Conservation (phyloP, 2,113 vertebrate genomes). For the Pheucticus melanocephalus region DNA sequence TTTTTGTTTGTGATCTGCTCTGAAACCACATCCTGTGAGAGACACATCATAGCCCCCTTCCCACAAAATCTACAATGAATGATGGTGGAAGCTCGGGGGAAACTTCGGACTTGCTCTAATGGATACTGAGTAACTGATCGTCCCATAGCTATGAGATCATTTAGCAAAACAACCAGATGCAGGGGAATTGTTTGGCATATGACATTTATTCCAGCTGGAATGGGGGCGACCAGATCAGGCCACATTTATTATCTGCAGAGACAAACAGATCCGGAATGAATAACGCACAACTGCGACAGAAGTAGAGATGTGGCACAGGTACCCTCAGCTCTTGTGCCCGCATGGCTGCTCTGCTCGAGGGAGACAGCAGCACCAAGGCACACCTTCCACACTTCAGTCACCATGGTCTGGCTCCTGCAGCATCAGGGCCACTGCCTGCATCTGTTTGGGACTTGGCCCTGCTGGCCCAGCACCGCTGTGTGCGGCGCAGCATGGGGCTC, state of each 20-base stretch:
- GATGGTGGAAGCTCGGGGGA: background rate
- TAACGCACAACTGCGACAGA: background rate
- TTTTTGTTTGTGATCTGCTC: background rate
- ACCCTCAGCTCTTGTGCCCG: background rate
- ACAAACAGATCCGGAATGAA: background rate
- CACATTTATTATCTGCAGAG: background rate
- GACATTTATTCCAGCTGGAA: conserved; percentile 29
- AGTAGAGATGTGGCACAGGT: background rate
- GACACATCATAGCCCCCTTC: background rate
- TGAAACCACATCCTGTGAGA: background rate
- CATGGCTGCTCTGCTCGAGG: background rate
- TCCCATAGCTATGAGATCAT: background rate
- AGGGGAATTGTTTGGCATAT: background rate
- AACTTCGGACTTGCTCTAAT: background rate
- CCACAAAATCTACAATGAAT: background rate
- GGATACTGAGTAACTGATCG: background rate
- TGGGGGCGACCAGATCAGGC: background rate
- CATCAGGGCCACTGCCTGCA: background rate
- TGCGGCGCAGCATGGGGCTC: accelerated
- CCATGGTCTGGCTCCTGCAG: background rate
- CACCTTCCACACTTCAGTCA: background rate
- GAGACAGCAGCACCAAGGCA: background rate
- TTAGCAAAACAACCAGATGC: conserved; percentile 28
- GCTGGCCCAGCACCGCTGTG: accelerated
- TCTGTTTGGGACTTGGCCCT: accelerated